Evolutionary conservation across 1,140 invertebrate genomes (phyloP).

Genomic region (Sitobion miscanthi): DNA sequence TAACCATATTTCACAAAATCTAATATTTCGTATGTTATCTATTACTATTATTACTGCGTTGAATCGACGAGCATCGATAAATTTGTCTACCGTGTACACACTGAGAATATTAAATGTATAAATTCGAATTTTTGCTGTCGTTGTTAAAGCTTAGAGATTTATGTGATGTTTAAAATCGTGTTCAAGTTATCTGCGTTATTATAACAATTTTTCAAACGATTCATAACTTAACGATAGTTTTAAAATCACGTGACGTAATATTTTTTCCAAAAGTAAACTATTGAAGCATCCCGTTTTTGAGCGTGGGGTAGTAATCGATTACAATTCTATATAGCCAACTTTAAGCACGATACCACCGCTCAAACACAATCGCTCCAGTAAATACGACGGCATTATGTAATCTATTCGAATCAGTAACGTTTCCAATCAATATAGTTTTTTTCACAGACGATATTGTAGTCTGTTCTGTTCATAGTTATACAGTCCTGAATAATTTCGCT

Average conservation of each 20-base stretch:
- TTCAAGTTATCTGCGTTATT: neutral
- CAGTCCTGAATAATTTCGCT: neutral
- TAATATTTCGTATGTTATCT: no score
- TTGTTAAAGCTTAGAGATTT: neutral
- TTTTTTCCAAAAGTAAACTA: neutral
- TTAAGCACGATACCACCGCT: neutral
- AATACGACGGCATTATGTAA: neutral
- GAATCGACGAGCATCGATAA: neutral
- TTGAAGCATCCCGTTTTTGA: neutral
- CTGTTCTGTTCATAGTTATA: neutral
- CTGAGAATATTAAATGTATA: neutral
- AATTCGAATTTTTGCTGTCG: neutral
- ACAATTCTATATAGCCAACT: neutral
- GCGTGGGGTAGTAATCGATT: neutral
- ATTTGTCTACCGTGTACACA: neutral
- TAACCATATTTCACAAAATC: no score
- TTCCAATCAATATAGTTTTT: neutral
- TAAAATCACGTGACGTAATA: no score
- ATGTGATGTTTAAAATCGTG: neutral
- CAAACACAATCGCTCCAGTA: neutral
- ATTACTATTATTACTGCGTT: neutral
- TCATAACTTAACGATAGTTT: neutral
- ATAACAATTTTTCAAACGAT: neutral
- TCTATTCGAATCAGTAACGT: neutral
- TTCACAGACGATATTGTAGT: neutral